Evolutionary conservation across 1,140 invertebrate genomes (phyloP), one percentile per base, ranked within the genome.

Genomic region (Trachelipus rathkii): DNA sequence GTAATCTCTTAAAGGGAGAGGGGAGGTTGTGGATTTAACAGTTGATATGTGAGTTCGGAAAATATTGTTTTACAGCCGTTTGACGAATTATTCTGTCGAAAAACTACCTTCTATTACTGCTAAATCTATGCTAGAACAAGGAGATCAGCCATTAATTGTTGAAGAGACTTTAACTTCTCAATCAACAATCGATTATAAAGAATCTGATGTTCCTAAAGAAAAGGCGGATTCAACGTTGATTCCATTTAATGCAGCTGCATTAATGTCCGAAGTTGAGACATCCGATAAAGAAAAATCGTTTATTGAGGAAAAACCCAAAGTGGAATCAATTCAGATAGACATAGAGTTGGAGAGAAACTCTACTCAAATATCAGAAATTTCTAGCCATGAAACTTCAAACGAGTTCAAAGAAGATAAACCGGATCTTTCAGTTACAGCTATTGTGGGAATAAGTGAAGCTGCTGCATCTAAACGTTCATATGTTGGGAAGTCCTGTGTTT

Each of bases 61-160:
- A n/a, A n/a, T n/a, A n/a, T n/a, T n/a, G n/a, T n/a, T n/a, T n/a
- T n/a, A n/a, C n/a, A n/a, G n/a, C n/a, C n/a, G n/a, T n/a, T n/a
- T n/a, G 87, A 86, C 50, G 81, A 85, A 60, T 87, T n/a, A 91
- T 44, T 72, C 84, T 70, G 79, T 86, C 66, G 83, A 84, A 69
- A 83, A 85, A 76, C 10, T 45, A 10, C 79, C 82, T 1, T 74
- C 78, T 21, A 66, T 70, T 13, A 77, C 75, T 50, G 67, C 53
- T 21, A 23, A 75, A 5, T 44, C 50, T 43, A 24, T 76, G 21
- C 44, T 60, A 10, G 71, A 78, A 72, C 60, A 72, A 50, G 73
- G 74, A 68, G 71, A 72, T 44, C 23, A 76, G 21, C 70, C 79
- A 24, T 53, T 81, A 21, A 66, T 76, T 72, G 75, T 79, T 6